These are phyloP conservation scores for Orestias chungarensis DNA, from an alignment of 2,797 vertebrate species.

Conservation along the genomic window DNA sequence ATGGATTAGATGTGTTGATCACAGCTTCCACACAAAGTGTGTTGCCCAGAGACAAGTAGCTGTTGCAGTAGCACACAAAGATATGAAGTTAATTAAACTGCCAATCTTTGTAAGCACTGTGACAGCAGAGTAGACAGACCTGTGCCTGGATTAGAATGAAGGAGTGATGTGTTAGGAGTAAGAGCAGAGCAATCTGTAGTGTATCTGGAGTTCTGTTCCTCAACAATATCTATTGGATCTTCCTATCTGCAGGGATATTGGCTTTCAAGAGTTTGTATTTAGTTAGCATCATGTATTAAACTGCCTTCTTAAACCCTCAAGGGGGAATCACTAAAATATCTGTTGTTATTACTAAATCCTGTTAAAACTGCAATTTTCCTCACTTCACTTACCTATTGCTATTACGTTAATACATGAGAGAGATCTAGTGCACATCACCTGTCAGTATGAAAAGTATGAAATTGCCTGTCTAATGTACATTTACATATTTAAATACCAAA, in stretches of 20 bases:
- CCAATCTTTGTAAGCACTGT: constrained; percentile 59
- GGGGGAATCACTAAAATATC: neutral
- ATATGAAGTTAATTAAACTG: constrained; percentile 80
- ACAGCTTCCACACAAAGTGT: constrained; percentile 19
- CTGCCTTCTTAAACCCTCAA: neutral
- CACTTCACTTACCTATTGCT: neutral
- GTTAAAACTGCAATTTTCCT: neutral
- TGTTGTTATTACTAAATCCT: neutral
- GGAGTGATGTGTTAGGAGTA: constrained; percentile 1
- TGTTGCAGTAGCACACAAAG: constrained; percentile 48
- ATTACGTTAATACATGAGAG: neutral
- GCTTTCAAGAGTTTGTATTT: neutral
- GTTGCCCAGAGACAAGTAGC: constrained; percentile 26
- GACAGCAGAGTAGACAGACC: constrained; percentile 54
- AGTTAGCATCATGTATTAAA: constrained; percentile 1
- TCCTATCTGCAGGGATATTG: neutral
- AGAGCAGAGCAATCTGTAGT: constrained; percentile 32
- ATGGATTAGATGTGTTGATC: constrained; percentile 28
- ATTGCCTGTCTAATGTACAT: neutral
- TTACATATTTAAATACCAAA: neutral
- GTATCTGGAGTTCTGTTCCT: constrained; percentile 18
- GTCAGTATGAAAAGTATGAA: constrained; percentile 1
- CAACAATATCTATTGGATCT: constrained; percentile 2
- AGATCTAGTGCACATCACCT: neutral
- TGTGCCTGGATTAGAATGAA: constrained; percentile 40